Evolutionary conservation across 2,113 vertebrate genomes (phyloP).

Genomic region (Notothenia rossii): DNA sequence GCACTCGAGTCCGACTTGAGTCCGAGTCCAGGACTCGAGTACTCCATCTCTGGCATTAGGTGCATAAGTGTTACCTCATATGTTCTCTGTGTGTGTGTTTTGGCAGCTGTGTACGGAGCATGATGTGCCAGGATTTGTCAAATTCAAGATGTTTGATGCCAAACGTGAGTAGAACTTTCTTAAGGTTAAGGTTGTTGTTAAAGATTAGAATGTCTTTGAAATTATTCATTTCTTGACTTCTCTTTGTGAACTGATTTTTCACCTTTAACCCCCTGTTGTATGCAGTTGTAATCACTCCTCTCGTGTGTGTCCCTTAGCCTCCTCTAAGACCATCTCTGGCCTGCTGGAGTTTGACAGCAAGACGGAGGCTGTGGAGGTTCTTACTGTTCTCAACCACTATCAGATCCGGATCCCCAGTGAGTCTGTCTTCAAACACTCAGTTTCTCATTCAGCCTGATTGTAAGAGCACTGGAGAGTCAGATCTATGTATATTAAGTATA

Average conservation of each 20-base stretch:
- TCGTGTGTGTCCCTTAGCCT: slow-evolving; percentile 82
- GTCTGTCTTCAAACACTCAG: slow-evolving; percentile 43
- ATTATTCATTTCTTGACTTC: neutral
- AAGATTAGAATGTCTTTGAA: neutral
- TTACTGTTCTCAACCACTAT: slow-evolving; percentile 97
- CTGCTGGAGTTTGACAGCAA: slow-evolving; percentile 96
- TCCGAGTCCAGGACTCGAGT: no score
- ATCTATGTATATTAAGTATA: neutral
- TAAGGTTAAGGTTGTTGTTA: neutral
- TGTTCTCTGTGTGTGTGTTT: slow-evolving; percentile 18
- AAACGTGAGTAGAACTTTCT: slow-evolving; percentile 89
- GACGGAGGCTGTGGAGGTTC: slow-evolving; percentile 96
- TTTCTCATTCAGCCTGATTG: neutral
- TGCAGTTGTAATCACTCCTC: no score
- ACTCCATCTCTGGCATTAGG: no score
- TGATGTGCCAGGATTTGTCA: slow-evolving; percentile 93
- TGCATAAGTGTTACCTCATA: no score
- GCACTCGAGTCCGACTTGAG: no score
- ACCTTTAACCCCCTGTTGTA: no score
- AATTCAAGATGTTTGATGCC: slow-evolving; percentile 97
- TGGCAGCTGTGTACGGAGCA: slow-evolving; percentile 93
- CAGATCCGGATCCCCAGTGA: slow-evolving; percentile 98
- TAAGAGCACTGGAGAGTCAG: neutral
- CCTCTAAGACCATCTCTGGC: slow-evolving; percentile 96
- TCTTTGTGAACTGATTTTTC: neutral